Conservation (phyloP, 2,113 vertebrate species). For the Cheirogaleus medius region DNA sequence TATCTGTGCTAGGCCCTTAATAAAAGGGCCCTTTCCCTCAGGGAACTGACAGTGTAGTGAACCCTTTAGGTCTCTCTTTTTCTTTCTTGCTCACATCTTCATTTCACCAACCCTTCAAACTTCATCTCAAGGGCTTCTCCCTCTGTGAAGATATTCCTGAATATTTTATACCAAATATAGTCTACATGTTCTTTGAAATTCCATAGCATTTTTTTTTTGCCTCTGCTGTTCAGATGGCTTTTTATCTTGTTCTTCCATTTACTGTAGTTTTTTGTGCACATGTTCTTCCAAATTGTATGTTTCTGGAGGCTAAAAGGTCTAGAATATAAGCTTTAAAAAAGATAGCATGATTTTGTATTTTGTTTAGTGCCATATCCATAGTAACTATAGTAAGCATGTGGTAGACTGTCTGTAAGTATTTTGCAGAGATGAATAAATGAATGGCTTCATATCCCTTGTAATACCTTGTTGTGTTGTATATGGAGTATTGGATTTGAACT, state of each 20-base stretch:
- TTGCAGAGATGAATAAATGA: neutral
- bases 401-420: neutral
- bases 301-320: neutral
- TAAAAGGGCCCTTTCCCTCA: neutral
- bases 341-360: neutral
- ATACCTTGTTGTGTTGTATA: neutral
- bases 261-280: neutral
- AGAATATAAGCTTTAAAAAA: neutral
- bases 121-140: neutral
- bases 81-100: neutral
- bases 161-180: neutral
- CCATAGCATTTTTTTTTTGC: neutral
- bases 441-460: neutral
- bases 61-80: neutral
- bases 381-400: neutral
- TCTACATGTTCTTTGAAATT: neutral
- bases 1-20: neutral
- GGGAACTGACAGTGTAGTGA: neutral
- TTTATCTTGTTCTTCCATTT: neutral
- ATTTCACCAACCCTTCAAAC: neutral
- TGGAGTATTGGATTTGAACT: neutral
- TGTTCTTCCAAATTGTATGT: neutral
- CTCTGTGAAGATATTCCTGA: neutral
- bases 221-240: neutral
- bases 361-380: neutral